phyloP scores from a whole-genome alignment of 2,888 invertebrate genomes.

The Caenorhabditis plicata region DNA sequence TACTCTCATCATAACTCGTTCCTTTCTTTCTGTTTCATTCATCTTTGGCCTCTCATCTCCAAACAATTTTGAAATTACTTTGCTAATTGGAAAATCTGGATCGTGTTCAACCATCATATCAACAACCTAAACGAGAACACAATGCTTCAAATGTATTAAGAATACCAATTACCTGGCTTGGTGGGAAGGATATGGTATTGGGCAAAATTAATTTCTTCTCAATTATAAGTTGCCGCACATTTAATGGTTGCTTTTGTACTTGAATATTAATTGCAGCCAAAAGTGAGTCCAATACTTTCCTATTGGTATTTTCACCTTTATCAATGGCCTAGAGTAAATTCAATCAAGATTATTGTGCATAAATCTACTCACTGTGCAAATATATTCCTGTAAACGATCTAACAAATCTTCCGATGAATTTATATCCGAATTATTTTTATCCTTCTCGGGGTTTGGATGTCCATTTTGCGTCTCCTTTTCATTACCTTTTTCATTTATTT shows the following conservation, averaged over 20 bases:
- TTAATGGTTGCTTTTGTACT: slow-evolving; percentile 59
- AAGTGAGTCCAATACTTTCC: slow-evolving; percentile 59
- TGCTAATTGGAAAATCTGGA: slow-evolving; percentile 52
- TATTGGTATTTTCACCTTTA: slow-evolving; percentile 36
- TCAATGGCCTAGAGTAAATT: slow-evolving; percentile 36
- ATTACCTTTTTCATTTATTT: not conserved
- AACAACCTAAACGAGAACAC: too few species aligned
- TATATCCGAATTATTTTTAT: slow-evolving; percentile 44
- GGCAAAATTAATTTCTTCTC: slow-evolving; percentile 63
- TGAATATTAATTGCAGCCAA: slow-evolving; percentile 61
- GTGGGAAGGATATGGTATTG: slow-evolving; percentile 63
- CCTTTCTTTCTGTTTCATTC: slow-evolving; percentile 56
- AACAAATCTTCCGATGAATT: slow-evolving; percentile 49
- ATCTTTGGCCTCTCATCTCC: slow-evolving; percentile 57
- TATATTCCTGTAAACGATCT: slow-evolving; percentile 53
- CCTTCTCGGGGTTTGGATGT: slow-evolving; percentile 2
- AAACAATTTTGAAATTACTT: slow-evolving; percentile 56
- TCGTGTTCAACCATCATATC: slow-evolving; percentile 64
- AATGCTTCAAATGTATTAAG: too few species aligned
- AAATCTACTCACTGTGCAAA: slow-evolving; percentile 4
- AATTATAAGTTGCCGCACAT: slow-evolving; percentile 58
- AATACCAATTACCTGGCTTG: too few species aligned
- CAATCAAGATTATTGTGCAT: not conserved
- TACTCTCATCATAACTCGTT: slow-evolving; percentile 49
- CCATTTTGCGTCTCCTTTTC: too few species aligned